A percentile compares a stretch with the other conserved stretches of the same genome.
phyloP scores from a whole-genome alignment of 2,113 vertebrate species.

The Vanacampus margaritifer region DNA sequence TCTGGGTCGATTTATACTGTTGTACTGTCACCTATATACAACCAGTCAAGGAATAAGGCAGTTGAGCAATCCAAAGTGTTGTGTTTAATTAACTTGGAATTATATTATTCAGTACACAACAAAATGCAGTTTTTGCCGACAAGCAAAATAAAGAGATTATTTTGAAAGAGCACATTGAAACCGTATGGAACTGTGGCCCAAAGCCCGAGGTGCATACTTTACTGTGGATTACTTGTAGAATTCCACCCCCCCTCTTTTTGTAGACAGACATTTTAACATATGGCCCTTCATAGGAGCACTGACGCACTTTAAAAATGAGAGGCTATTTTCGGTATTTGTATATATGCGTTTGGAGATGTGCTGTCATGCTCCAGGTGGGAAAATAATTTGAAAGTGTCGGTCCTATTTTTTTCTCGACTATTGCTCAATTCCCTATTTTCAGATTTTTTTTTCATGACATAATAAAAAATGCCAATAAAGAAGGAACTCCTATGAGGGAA shows the following conservation, averaged over 20 bases:
- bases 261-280: too few relatives aligned
- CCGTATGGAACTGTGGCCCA: too few relatives aligned
- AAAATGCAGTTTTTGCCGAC: background rate
- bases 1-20: too few relatives aligned
- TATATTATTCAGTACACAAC: background rate
- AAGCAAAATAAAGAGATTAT: background rate
- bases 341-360: background rate
- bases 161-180: background rate
- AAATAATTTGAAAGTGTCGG: background rate
- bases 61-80: too few relatives aligned
- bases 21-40: too few relatives aligned
- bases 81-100: too few relatives aligned
- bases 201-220: too few relatives aligned
- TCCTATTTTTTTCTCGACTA: background rate
- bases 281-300: too few relatives aligned
- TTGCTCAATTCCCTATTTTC: background rate
- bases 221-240: background rate
- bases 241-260: too few relatives aligned
- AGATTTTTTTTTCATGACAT: background rate
- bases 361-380: background rate
- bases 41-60: too few relatives aligned
- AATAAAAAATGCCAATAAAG: background rate
- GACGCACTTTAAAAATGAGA: background rate
- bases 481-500: background rate
- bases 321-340: background rate